phyloP scores from a whole-genome alignment of 2,113 vertebrate species.

The Etheostoma spectabile region DNA sequence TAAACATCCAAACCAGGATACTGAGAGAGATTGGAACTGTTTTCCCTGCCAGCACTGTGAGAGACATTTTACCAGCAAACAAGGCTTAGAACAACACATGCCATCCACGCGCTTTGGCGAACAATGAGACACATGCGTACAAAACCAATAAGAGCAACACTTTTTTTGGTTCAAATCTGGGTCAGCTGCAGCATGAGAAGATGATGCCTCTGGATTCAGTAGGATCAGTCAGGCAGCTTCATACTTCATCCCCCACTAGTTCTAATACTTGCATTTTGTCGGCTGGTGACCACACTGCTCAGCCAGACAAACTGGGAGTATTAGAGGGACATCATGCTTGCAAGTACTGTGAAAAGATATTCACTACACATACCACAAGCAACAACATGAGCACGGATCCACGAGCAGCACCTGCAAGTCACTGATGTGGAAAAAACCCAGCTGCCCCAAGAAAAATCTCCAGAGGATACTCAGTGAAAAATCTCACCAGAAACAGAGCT shows the following conservation, averaged over 20 bases:
- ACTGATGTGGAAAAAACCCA: constrained; percentile 85
- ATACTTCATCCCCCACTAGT: constrained; percentile 8
- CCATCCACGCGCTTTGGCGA: constrained; percentile 86
- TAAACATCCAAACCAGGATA: constrained; percentile 66
- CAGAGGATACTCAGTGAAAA: constrained; percentile 69
- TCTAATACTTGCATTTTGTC: constrained; percentile 22
- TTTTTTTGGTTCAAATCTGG: constrained; percentile 87
- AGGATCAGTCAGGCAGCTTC: constrained; percentile 14
- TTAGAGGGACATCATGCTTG: constrained; percentile 88
- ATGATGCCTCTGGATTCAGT: constrained; percentile 57
- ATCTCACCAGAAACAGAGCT: constrained; percentile 62
- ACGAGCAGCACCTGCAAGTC: constrained; percentile 89
- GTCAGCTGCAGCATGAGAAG: constrained; percentile 86
- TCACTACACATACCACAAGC: constrained; percentile 90
- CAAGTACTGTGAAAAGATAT: constrained; percentile 93
- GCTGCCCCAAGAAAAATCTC: constrained; percentile 76
- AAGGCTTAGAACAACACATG: constrained; percentile 90
- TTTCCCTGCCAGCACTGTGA: constrained; percentile 92
- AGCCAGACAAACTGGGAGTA: constrained; percentile 81
- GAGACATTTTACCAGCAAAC: constrained; percentile 89
- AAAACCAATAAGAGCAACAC: constrained; percentile 88
- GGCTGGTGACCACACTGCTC: constrained; percentile 16
- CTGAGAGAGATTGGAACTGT: constrained; percentile 81
- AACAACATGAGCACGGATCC: constrained; percentile 91
- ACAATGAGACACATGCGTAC: constrained; percentile 81